Percentiles rank a stretch among this genome's conserved stretches.
Evolutionary conservation across 2,888 invertebrate genomes (phyloP).

Genomic region (Diadegma fenestrale): DNA sequence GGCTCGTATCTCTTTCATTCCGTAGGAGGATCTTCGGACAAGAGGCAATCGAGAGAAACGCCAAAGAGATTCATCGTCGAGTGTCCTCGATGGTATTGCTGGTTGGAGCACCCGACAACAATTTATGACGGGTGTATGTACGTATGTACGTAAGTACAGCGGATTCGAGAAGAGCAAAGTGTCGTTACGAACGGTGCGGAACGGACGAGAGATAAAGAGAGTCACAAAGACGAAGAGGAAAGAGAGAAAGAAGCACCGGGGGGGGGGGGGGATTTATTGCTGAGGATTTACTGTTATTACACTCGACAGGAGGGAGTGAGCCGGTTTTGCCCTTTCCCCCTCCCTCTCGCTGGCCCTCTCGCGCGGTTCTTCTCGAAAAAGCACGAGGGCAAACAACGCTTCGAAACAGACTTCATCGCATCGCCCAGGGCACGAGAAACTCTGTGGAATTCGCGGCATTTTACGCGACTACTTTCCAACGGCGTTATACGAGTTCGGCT

Average conservation of each 20-base stretch:
- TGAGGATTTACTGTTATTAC: slow-evolving; percentile 84
- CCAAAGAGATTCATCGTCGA: slow-evolving; percentile 40
- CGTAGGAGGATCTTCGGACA: neutral
- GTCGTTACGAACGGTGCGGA: slow-evolving; percentile 47
- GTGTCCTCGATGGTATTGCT: slow-evolving; percentile 49
- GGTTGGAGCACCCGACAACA: slow-evolving; percentile 73
- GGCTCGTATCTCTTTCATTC: slow-evolving; percentile 4
- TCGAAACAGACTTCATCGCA: slow-evolving; percentile 30
- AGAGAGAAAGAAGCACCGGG: slow-evolving; percentile 55
- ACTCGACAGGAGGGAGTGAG: slow-evolving; percentile 74
- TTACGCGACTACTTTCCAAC: slow-evolving; percentile 14
- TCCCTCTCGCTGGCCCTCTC: neutral
- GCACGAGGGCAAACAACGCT: slow-evolving; percentile 45
- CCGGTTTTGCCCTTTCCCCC: slow-evolving; percentile 56
- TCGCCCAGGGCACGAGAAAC: slow-evolving; percentile 25
- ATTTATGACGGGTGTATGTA: slow-evolving; percentile 74
- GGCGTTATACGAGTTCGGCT: slow-evolving; percentile 1
- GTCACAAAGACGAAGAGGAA: slow-evolving; percentile 38
- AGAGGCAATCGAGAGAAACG: slow-evolving; percentile 41
- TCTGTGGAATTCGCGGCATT: slow-evolving; percentile 14
- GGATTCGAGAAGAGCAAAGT: slow-evolving; percentile 67
- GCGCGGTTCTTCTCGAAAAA: slow-evolving; percentile 13
- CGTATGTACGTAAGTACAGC: slow-evolving; percentile 60
- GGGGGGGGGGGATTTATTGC: slow-evolving; percentile 80
- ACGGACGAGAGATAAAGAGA: slow-evolving; percentile 47